Evolutionary conservation across 1,140 invertebrate genomes (phyloP).

Genomic region (Sitophilus oryzae): DNA sequence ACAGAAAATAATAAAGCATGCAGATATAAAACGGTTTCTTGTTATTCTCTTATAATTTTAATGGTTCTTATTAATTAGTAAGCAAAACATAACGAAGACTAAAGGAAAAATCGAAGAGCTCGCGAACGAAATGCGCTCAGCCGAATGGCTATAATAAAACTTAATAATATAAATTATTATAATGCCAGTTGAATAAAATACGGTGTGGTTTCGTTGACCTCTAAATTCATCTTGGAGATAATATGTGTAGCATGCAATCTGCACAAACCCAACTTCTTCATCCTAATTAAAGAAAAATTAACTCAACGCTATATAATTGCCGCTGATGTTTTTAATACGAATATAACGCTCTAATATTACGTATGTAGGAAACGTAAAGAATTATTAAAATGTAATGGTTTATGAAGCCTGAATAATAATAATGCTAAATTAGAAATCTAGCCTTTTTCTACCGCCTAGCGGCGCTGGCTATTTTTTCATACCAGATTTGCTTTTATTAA

Average conservation of each 20-base stretch:
- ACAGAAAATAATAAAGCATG: background rate
- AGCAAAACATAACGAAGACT: background rate
- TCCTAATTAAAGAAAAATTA: background rate
- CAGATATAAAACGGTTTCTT: background rate
- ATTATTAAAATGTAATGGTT: background rate
- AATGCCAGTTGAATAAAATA: background rate
- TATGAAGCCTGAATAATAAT: background rate
- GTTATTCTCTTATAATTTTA: no score
- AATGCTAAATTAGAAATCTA: background rate
- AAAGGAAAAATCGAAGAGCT: background rate
- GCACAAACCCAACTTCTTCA: background rate
- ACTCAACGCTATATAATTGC: background rate
- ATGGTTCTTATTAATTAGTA: no score
- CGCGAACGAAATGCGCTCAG: no score
- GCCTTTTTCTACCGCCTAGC: no score
- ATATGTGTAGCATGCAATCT: background rate
- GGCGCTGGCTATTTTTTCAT: no score
- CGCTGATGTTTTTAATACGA: background rate
- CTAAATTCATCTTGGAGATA: background rate
- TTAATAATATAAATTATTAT: background rate
- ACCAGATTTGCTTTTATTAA: no score
- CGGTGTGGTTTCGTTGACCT: background rate
- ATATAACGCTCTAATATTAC: background rate
- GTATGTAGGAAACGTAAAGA: background rate
- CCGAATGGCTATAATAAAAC: background rate